Conservation (phyloP, 1,140 invertebrate genomes). For the Pseudachorutes palmiensis region DNA sequence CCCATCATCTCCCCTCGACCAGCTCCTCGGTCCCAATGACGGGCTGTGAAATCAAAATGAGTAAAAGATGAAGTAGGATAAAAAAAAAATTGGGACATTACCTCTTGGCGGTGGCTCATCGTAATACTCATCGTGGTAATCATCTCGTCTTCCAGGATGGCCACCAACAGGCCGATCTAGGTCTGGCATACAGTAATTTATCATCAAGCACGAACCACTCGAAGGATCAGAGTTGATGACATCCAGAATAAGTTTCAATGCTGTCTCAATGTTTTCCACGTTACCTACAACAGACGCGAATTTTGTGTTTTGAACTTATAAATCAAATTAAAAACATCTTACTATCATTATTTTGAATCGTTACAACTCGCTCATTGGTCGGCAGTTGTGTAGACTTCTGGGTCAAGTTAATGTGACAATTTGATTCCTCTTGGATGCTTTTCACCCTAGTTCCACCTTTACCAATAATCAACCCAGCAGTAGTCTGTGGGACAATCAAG, state of each 20-base stretch:
- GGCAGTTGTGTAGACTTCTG: conserved; percentile 38
- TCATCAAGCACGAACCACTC: conserved; percentile 35
- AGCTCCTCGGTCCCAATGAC: conserved; percentile 30
- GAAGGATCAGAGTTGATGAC: conserved; percentile 30
- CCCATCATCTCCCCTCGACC: conserved; percentile 20
- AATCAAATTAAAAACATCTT: no score
- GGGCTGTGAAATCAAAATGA: background rate
- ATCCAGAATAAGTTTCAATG: conserved; percentile 35
- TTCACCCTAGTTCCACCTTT: conserved; percentile 38
- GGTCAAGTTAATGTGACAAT: conserved; percentile 38
- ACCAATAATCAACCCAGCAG: conserved; percentile 38
- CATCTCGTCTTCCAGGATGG: background rate
- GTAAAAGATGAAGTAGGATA: background rate
- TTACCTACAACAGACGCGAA: conserved; percentile 21
- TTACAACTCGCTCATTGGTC: conserved; percentile 38
- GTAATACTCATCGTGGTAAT: background rate
- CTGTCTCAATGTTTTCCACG: conserved; percentile 36
- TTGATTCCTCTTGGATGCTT: conserved; percentile 37
- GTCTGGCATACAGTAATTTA: conserved; percentile 30
- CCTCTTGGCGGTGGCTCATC: background rate
- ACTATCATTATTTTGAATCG: conserved; percentile 39
- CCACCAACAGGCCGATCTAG: background rate
- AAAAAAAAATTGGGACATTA: background rate
- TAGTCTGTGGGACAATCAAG: conserved; percentile 37
- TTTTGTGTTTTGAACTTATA: background rate